phyloP scores from a whole-genome alignment of 2,797 vertebrate species.

The Pyrocephalus nanus region DNA sequence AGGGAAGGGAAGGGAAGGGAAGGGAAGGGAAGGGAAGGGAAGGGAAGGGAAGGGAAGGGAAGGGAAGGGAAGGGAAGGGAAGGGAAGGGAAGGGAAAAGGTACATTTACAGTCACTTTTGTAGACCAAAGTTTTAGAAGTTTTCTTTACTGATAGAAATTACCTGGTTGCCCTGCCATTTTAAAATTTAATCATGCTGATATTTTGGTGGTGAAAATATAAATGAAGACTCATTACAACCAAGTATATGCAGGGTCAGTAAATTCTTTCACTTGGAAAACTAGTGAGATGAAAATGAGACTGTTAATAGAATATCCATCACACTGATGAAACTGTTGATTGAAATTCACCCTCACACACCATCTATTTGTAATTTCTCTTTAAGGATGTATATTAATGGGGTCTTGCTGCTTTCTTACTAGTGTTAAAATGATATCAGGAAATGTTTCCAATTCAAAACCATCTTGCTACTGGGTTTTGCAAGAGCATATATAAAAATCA shows the following conservation, averaged over 20 bases:
- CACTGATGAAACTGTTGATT: slow-evolving; percentile 66
- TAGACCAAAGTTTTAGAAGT: background rate
- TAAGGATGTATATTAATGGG: slow-evolving; percentile 21
- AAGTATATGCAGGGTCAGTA: slow-evolving; percentile 23
- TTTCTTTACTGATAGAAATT: background rate
- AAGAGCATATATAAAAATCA: background rate
- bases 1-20: too few relatives aligned
- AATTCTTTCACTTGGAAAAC: slow-evolving; percentile 34
- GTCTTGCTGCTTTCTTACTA: slow-evolving; percentile 21
- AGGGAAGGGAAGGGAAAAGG: too few relatives aligned
- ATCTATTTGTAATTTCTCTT: slow-evolving; percentile 28
- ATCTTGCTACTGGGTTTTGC: background rate
- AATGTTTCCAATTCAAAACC: background rate
- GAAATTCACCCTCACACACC: slow-evolving; percentile 59
- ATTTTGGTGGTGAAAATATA: slow-evolving; percentile 14
- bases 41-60: too few relatives aligned
- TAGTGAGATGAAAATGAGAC: slow-evolving; percentile 43
- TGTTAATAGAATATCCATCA: slow-evolving; percentile 54
- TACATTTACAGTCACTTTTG: background rate
- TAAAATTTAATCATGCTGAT: slow-evolving; percentile 35
- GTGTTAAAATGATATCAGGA: background rate
- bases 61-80: background rate
- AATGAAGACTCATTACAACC: slow-evolving; percentile 43
- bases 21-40: too few relatives aligned
- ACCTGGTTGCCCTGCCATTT: background rate